Evolutionary conservation across 2,888 invertebrate genomes (phyloP), one percentile per base, ranked within the genome.

Genomic region (Allygus modestus): DNA sequence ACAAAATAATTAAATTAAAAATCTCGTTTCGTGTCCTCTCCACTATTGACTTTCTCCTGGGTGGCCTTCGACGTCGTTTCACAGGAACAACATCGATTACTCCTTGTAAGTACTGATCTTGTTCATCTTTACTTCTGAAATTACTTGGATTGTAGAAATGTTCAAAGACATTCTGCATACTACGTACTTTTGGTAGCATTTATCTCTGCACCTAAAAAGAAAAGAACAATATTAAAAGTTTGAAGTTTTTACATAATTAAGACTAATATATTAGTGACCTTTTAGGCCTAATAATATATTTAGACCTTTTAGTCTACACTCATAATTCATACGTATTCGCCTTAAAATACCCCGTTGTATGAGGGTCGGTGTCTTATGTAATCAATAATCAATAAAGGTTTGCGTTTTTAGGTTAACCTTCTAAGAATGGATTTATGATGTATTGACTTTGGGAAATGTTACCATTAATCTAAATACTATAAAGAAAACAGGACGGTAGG

Each of bases 81-180:
- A 37, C 37, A 37, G 37, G 37, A 37, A 37, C 4, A 37, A 77
- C 23, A 51, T 79, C 79, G 23, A 79, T 79, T 12, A 51, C 20
- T 28, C 79, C 79, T 12, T 79, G 79, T 26, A 79, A 28, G 43
- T 15, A 79, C 11, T 43, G 41, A 31, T 51, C 51, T 28, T 79
- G 79, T 46, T 79, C 79, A 79, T 79, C 51, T 51, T 79, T 79
- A 15, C n/a, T 65, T 28, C 20, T 65, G 65, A 37, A 37, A 37
- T 37, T 37, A 37, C 37, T 37, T 37, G 37, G 37, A 9, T 37
- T 37, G 37, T 54, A 54, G 54, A 75, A 41, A 20, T 23, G 17
- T n/a, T 75, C 41, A n/a, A 75, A 75, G 41, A 41, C 20, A 26
- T 41, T 43, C 75, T 41, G 75, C 26, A 37, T 20, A 20, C 20